Evolutionary conservation across 2,888 invertebrate species (phyloP).

Genomic region (Leptopilina drosophilae): DNA sequence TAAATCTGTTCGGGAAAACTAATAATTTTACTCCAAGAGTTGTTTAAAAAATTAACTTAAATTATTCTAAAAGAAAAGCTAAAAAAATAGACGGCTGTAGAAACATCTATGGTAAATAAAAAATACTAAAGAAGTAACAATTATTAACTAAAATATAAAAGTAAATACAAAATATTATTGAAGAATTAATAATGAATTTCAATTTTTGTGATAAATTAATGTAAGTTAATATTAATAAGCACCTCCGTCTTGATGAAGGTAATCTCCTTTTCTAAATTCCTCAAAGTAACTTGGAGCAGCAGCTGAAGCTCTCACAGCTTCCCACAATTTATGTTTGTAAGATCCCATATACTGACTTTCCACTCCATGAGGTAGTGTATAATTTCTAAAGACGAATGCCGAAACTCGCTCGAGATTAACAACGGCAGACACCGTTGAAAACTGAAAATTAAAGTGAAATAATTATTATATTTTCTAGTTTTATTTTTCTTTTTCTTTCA

Average conservation of each 20-base stretch:
- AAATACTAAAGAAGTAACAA: too few species aligned
- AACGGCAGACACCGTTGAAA: slow-evolving; percentile 88
- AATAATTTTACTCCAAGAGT: too few species aligned
- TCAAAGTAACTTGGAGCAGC: slow-evolving; percentile 95
- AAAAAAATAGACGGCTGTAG: too few species aligned
- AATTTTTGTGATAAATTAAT: too few species aligned
- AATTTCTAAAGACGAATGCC: slow-evolving; percentile 92
- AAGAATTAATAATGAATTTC: too few species aligned
- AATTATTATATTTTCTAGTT: neutral
- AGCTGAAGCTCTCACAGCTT: slow-evolving; percentile 91
- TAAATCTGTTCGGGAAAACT: too few species aligned
- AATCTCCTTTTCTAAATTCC: slow-evolving; percentile 85
- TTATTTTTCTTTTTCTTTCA: too few species aligned
- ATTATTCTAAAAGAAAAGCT: too few species aligned
- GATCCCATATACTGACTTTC: slow-evolving; percentile 86
- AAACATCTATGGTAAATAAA: too few species aligned
- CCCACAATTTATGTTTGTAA: slow-evolving; percentile 85
- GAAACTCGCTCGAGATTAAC: slow-evolving; percentile 86
- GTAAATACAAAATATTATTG: too few species aligned
- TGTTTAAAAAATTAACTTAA: too few species aligned
- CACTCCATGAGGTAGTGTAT: slow-evolving; percentile 84
- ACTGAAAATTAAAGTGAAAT: slow-evolving; percentile 75
- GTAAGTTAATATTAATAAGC: slow-evolving; percentile 60
- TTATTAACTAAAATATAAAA: too few species aligned
- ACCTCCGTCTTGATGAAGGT: slow-evolving; percentile 82